phyloP scores from a whole-genome alignment of 2,888 invertebrate genomes.

The Dicranocentrus wangi region DNA sequence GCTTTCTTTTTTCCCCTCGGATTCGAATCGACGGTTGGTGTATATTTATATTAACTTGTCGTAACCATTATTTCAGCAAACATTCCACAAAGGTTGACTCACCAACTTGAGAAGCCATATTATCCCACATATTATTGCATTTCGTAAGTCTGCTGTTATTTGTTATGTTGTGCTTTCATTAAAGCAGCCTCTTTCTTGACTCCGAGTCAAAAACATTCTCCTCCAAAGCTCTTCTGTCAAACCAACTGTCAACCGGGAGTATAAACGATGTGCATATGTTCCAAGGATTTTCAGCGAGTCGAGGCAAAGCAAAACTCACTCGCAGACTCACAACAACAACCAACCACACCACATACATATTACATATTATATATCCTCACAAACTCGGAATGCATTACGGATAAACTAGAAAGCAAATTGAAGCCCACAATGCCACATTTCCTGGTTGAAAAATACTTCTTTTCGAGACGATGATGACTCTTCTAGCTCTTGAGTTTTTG shows the following conservation, averaged over 20 bases:
- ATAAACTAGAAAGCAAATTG: no score
- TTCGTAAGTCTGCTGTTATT: conserved; percentile 11
- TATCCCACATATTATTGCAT: no score
- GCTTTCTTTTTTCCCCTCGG: conserved; percentile 12
- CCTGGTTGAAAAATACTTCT: conserved; percentile 43
- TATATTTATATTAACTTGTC: conserved; percentile 21
- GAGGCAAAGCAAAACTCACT: no score
- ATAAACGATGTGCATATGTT: conserved; percentile 63
- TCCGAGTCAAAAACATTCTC: conserved; percentile 61
- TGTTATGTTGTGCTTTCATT: conserved; percentile 28
- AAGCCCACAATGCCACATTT: conserved; percentile 32
- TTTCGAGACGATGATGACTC: no score
- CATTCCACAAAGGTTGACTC: conserved; percentile 63
- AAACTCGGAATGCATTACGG: no score
- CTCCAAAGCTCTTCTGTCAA: conserved; percentile 61
- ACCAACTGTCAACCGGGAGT: conserved; percentile 60
- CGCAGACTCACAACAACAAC: neutral
- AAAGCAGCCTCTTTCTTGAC: conserved; percentile 46
- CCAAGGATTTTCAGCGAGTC: conserved; percentile 9
- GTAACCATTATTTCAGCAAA: conserved; percentile 51
- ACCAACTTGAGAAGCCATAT: conserved; percentile 15
- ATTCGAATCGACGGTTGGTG: neutral
- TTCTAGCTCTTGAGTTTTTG: conserved; percentile 42
- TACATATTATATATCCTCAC: no score
- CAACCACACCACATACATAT: no score